Percentiles rank a stretch among this genome's conserved stretches.
Evolutionary conservation across 2,113 vertebrate species (phyloP).

Genomic region (Centropus unirufus): DNA sequence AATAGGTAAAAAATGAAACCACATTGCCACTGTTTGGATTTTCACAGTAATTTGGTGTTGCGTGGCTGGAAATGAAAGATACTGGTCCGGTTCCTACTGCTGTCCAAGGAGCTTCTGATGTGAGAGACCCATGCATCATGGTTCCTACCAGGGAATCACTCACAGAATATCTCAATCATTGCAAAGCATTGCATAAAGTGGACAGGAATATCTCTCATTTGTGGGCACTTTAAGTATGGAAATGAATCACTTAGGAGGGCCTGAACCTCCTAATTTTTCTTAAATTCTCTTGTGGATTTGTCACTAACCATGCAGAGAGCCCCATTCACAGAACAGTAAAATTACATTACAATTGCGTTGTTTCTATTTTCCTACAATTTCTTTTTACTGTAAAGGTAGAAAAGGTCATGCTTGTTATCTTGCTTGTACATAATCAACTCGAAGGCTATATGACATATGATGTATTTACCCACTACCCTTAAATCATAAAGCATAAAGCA

Average conservation of each 20-base stretch:
- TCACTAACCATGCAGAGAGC: background rate
- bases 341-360: background rate
- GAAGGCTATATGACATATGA: background rate
- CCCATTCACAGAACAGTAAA: background rate
- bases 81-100: background rate
- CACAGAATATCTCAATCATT: background rate
- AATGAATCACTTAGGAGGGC: background rate
- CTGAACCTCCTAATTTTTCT: background rate
- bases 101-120: background rate
- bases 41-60: background rate
- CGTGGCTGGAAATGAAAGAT: background rate
- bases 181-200: background rate
- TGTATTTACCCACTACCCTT: background rate
- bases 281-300: background rate
- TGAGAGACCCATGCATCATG: background rate
- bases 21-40: background rate
- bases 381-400: background rate
- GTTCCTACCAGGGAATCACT: background rate
- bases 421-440: background rate
- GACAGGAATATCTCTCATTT: background rate
- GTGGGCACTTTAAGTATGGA: background rate
- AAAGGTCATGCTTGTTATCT: background rate
- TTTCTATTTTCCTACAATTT: background rate
- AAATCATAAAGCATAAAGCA: background rate
- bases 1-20: background rate